A percentile compares a stretch with the other conserved stretches of the same genome.
Evolutionary conservation across 2,113 vertebrate species (phyloP).

Genomic region (Equus przewalskii): DNA sequence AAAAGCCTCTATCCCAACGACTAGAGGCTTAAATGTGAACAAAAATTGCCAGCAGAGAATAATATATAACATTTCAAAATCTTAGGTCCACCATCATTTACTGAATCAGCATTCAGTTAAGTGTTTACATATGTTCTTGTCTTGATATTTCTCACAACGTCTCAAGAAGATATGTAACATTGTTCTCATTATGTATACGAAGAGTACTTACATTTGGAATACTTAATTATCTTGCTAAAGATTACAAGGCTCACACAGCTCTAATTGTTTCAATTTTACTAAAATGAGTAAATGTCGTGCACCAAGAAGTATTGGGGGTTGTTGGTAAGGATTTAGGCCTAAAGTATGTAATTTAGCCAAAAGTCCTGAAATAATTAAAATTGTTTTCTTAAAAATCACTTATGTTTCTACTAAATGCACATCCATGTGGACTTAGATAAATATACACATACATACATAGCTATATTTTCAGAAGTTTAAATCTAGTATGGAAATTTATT

Average conservation of each 20-base stretch:
- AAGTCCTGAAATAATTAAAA: not conserved
- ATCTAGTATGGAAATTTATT: not conserved
- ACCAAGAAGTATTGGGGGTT: not conserved
- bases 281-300: not conserved
- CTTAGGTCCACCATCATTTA: not conserved
- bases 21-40: not conserved
- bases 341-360: not conserved
- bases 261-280: not conserved
- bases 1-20: not conserved
- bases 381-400: not conserved
- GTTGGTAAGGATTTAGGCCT: not conserved
- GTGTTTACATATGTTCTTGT: not conserved
- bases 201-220: not conserved
- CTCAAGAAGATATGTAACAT: not conserved
- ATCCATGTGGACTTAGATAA: not conserved
- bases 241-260: not conserved
- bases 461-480: not conserved
- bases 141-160: not conserved
- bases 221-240: not conserved
- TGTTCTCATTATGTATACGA: not conserved
- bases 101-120: not conserved
- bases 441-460: not conserved
- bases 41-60: not conserved
- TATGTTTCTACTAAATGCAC: not conserved
- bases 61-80: constrained; percentile 5